Percentiles rank a stretch among this genome's conserved stretches.
Evolutionary conservation across 2,888 invertebrate species (phyloP).

Genomic region (Xanthorhoe spadicearia): DNA sequence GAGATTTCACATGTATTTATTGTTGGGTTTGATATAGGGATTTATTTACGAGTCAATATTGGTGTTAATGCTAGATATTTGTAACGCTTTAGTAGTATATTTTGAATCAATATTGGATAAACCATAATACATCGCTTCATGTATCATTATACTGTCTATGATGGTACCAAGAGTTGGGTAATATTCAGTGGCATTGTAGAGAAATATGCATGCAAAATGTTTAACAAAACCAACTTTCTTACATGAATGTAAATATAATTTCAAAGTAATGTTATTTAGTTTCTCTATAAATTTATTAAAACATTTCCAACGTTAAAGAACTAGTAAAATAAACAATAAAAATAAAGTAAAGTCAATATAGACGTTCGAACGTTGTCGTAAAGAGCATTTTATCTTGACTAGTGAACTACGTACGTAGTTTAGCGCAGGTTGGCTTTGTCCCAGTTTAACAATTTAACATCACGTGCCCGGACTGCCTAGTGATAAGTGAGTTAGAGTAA

Average conservation of each 20-base stretch:
- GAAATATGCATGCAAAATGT: too few species aligned
- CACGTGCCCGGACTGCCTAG: slow-evolving; percentile 37
- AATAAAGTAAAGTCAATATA: slow-evolving; percentile 13
- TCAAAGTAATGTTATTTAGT: neutral
- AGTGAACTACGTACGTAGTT: slow-evolving; percentile 27
- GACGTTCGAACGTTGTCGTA: slow-evolving; percentile 14
- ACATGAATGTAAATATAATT: neutral
- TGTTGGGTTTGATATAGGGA: neutral
- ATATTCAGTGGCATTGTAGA: too few species aligned
- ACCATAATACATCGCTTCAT: too few species aligned
- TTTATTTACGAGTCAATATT: neutral
- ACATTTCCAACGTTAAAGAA: slow-evolving; percentile 25
- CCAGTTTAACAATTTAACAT: slow-evolving; percentile 60
- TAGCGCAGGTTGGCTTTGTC: slow-evolving; percentile 44
- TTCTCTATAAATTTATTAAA: slow-evolving; percentile 19
- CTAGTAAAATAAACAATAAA: slow-evolving; percentile 47
- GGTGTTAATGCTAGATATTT: neutral
- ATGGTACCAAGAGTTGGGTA: too few species aligned
- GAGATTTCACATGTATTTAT: neutral
- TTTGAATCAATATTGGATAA: neutral
- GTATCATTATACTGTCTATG: too few species aligned
- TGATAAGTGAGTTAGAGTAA: slow-evolving; percentile 24
- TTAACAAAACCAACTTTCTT: neutral
- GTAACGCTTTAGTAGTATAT: neutral
- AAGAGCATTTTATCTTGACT: slow-evolving; percentile 17